These are phyloP conservation scores for Gila orcuttii DNA, from an alignment of 2,113 vertebrate genomes.

Conservation along the genomic window DNA sequence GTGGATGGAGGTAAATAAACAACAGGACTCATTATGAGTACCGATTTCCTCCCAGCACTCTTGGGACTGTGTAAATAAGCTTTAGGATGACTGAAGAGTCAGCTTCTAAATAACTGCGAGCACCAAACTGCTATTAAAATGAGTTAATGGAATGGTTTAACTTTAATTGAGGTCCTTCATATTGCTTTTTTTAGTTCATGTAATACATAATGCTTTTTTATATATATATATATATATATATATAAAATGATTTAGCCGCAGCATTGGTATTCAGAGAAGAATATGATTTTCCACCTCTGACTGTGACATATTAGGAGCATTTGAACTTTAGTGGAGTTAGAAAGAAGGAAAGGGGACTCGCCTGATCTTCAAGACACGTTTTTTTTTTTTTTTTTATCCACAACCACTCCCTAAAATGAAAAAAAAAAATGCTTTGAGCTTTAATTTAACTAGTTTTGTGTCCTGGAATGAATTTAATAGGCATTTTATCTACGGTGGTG, in stretches of 20 bases:
- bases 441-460: constrained; percentile 38
- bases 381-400: neutral
- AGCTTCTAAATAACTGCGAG: constrained; percentile 60
- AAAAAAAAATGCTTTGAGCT: neutral
- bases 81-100: constrained; percentile 54
- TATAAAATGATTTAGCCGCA: neutral
- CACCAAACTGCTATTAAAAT: constrained; percentile 58
- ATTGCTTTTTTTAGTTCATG: constrained; percentile 23
- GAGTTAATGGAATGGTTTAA: constrained; percentile 57
- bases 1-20: constrained; percentile 67
- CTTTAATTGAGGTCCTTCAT: constrained; percentile 52
- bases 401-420: constrained; percentile 15
- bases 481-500: constrained; percentile 48
- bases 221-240: no score
- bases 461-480: constrained; percentile 54
- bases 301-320: constrained; percentile 11
- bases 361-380: constrained; percentile 34
- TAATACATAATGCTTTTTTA: constrained; percentile 1
- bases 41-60: constrained; percentile 64
- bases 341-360: neutral
- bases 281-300: neutral
- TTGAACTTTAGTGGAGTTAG: neutral
- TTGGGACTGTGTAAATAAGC: constrained; percentile 58
- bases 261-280: constrained; percentile 30
- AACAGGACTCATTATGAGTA: constrained; percentile 67